Conservation (phyloP, 2,797 vertebrate genomes). For the Chaunax sp. region DNA sequence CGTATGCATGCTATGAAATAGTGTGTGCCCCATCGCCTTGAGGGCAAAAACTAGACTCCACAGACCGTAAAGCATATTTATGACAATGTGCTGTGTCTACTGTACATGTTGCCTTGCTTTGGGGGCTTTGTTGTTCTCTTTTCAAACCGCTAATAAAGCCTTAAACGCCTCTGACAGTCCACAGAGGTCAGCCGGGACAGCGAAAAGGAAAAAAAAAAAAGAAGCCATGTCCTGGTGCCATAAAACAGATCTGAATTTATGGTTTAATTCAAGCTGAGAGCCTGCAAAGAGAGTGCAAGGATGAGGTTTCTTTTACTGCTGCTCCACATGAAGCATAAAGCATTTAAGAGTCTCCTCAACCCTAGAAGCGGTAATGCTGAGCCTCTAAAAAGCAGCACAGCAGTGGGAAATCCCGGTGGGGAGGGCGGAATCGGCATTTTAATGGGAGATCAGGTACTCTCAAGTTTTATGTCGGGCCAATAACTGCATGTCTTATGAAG, state of each 20-base stretch:
- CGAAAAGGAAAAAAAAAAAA: conserved; percentile 4
- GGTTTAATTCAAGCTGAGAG: conserved; percentile 62
- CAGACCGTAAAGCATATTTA: conserved; percentile 42
- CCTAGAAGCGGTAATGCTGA: conserved; percentile 41
- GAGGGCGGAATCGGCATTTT: conserved; percentile 6
- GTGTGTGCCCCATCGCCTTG: not conserved
- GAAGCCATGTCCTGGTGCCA: conserved; percentile 10
- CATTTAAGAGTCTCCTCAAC: conserved; percentile 69
- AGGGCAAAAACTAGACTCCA: conserved; percentile 24
- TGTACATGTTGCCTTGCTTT: conserved; percentile 21
- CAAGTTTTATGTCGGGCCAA: conserved; percentile 36
- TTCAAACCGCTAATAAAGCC: conserved; percentile 29
- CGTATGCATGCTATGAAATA: conserved; percentile 22
- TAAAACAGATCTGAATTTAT: conserved; percentile 57
- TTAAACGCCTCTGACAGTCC: conserved; percentile 18
- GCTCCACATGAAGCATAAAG: conserved; percentile 60
- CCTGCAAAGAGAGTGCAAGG: conserved; percentile 21
- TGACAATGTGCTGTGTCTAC: conserved; percentile 22
- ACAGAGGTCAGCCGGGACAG: conserved; percentile 39
- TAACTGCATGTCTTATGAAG: conserved; percentile 39
- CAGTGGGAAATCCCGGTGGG: conserved; percentile 9
- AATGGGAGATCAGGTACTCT: conserved; percentile 31
- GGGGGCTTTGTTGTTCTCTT: conserved; percentile 28
- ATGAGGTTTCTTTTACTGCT: conserved; percentile 57
- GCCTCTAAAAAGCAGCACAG: conserved; percentile 36